A percentile compares a stretch with the other conserved stretches of the same genome.
Evolutionary conservation across 2,888 invertebrate genomes (phyloP).

Genomic region (Lasiommata megera): DNA sequence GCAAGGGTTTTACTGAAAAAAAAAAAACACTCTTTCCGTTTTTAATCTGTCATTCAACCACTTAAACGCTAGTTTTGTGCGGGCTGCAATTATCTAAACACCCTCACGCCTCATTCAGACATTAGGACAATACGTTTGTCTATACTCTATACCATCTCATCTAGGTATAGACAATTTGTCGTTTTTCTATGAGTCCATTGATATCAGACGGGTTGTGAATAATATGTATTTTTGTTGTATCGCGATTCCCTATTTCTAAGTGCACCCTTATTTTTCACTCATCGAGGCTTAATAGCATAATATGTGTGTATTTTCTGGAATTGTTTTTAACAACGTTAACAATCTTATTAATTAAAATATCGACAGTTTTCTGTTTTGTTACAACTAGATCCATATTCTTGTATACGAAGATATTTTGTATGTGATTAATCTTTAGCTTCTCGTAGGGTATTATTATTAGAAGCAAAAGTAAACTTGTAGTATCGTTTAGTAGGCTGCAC

Average conservation of each 20-base stretch:
- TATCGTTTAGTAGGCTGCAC: too few species aligned
- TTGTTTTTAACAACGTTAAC: too few species aligned
- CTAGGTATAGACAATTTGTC: conserved; percentile 34
- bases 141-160: conserved; percentile 1
- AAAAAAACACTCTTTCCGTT: conserved; percentile 29
- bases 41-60: conserved; percentile 62
- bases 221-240: conserved; percentile 15
- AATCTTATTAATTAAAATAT: too few species aligned
- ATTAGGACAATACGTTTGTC: conserved; percentile 23
- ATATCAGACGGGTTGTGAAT: conserved; percentile 27
- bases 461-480: too few species aligned
- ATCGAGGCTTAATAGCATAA: too few species aligned
- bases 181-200: conserved; percentile 34
- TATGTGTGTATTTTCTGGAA: too few species aligned
- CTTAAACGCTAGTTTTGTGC: conserved; percentile 47
- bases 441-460: too few species aligned
- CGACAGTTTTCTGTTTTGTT: too few species aligned
- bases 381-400: too few species aligned
- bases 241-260: not conserved
- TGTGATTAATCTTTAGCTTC: too few species aligned
- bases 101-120: conserved; percentile 30
- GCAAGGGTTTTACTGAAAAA: not conserved
- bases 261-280: not conserved
- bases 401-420: too few species aligned
- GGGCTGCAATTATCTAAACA: conserved; percentile 52